Conservation (phyloP, 92 coral and sea anemone genomes). For the Epizoanthus rinbou region DNA sequence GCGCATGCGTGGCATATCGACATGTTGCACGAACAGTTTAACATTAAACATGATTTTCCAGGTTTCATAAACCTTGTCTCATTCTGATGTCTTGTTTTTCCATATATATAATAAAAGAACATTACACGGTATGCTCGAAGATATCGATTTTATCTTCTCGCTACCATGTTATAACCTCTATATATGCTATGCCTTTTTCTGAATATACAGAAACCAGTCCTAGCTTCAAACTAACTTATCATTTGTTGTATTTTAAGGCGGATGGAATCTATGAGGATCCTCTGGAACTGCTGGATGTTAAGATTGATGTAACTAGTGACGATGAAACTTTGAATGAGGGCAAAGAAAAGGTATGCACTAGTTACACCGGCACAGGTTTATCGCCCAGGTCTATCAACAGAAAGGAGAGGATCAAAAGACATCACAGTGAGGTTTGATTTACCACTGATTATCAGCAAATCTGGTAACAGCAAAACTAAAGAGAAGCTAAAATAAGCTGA, state of each 20-base stretch:
- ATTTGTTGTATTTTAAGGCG: conserved; percentile 50
- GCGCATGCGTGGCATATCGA: too few species aligned
- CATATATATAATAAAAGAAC: too few species aligned
- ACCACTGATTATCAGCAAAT: conserved; percentile 13
- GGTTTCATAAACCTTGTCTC: too few species aligned
- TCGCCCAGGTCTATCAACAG: conserved; percentile 18
- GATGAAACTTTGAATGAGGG: conserved; percentile 83
- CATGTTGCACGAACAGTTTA: too few species aligned
- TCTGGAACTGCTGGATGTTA: conserved; percentile 68
- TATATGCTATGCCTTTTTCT: too few species aligned
- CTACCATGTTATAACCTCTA: too few species aligned
- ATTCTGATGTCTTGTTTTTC: too few species aligned
- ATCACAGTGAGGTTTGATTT: conserved; percentile 41
- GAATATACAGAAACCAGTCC: too few species aligned
- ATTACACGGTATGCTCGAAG: too few species aligned
- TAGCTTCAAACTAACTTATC: neutral
- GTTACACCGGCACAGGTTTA: conserved; percentile 18
- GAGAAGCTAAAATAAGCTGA: neutral
- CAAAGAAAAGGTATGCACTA: conserved; percentile 38
- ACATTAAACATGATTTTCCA: too few species aligned
- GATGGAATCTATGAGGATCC: conserved; percentile 93
- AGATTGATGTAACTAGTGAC: conserved; percentile 74
- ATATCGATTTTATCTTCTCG: too few species aligned
- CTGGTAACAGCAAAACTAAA: conserved; percentile 27
- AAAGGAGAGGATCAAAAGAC: conserved; percentile 40